A percentile compares a stretch with the other conserved stretches of the same genome.
Evolutionary conservation across 2,797 vertebrate genomes (phyloP).

Genomic region (Austrolebias charrua): DNA sequence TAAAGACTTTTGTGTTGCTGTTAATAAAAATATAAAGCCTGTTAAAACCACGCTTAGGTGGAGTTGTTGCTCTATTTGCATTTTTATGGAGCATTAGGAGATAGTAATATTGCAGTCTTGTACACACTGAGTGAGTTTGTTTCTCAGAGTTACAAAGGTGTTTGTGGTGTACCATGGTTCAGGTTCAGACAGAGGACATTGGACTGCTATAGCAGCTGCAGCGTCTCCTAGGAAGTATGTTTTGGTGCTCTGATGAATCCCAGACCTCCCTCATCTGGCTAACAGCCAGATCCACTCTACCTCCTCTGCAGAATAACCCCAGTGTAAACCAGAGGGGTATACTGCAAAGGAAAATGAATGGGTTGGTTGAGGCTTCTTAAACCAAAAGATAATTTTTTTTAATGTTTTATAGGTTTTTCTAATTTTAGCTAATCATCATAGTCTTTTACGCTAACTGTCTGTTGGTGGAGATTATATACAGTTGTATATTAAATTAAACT

Average conservation of each 20-base stretch:
- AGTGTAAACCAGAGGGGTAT: constrained; percentile 11
- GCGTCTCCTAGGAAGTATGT: constrained; percentile 25
- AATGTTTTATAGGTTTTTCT: background rate
- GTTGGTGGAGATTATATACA: no score
- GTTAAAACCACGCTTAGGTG: constrained; percentile 8
- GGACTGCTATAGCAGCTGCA: constrained; percentile 26
- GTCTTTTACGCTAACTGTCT: background rate
- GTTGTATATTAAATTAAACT: no score
- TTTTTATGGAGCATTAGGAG: constrained; percentile 30
- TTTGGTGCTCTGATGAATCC: constrained; percentile 29
- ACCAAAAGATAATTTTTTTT: background rate
- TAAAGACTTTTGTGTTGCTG: constrained; percentile 3
- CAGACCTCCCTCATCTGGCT: constrained; percentile 43
- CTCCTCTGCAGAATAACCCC: constrained; percentile 30
- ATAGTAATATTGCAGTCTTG: constrained; percentile 5
- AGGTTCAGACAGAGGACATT: constrained; percentile 55
- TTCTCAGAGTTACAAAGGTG: constrained; percentile 7
- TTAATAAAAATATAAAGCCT: constrained; percentile 29
- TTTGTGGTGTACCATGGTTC: constrained; percentile 8
- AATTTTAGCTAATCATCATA: background rate
- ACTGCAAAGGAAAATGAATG: constrained; percentile 1
- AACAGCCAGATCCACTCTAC: constrained; percentile 21
- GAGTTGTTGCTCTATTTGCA: constrained; percentile 8
- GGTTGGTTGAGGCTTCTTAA: background rate
- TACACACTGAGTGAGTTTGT: background rate